Percentiles rank a stretch among this genome's conserved stretches.
These are phyloP conservation scores for Bucco capensis DNA, from an alignment of 2,113 vertebrate species.

Conservation along the genomic window DNA sequence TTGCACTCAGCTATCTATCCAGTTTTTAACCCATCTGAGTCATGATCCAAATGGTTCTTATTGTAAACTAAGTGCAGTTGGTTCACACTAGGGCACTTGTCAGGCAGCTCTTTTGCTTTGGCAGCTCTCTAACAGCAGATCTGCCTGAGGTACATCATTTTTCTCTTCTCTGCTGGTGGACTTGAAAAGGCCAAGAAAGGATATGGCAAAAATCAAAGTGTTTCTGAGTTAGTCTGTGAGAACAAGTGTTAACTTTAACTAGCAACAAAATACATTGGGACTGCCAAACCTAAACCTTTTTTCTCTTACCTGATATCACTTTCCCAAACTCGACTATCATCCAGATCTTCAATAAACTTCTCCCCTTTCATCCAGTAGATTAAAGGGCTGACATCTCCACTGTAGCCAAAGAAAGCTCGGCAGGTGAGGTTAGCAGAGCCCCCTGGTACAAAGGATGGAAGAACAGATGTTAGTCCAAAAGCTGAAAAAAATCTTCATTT, in stretches of 20 bases:
- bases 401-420: constrained; percentile 96
- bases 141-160: accelerated
- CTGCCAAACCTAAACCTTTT: background rate
- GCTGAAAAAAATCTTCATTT: background rate
- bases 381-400: constrained; percentile 93
- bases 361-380: constrained; percentile 99
- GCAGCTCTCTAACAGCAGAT: background rate
- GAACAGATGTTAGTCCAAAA: constrained; percentile 35
- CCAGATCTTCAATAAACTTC: constrained; percentile 98
- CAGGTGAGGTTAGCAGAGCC: constrained; percentile 92
- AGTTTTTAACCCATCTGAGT: background rate
- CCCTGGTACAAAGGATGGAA: constrained; percentile 78
- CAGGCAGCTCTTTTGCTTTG: background rate
- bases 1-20: no score
- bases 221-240: background rate
- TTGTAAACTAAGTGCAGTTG: background rate
- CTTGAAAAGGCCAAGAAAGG: background rate
- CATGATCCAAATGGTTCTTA: background rate
- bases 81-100: background rate
- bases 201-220: background rate
- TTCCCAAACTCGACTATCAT: constrained; percentile 93
- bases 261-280: background rate
- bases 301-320: constrained; percentile 93
- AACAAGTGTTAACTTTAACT: background rate
- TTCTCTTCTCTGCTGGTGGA: background rate